Base-by-base conservation (phyloP, 2,888 invertebrate species). In the Lymantria dispar region DNA sequence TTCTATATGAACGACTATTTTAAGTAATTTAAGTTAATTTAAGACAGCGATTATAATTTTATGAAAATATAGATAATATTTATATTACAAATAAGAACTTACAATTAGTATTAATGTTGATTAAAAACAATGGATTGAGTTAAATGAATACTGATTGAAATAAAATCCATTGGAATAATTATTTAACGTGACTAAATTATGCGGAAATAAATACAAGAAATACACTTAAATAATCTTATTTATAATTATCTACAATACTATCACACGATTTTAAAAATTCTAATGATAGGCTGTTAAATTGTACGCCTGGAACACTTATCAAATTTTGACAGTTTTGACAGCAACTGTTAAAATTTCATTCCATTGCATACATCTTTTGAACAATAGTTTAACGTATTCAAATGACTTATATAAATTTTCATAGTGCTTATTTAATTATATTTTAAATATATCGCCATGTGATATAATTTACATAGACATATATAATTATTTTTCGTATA, bases 1-100 rank as follows among this genome's bases (percentile, higher is more conserved):
- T 75, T 84, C 75, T 80, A 80, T 80, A 56, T 70, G 70, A 79
- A 62, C 60, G 66, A 22, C 71, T 76, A 80, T 75, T 64, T n/a
- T 73, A 80, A 74, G 70, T 74, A 71, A 66, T 61, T 61, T n/a
- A n/a, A n/a, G n/a, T n/a, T n/a, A n/a, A 70, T 69, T 70, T 64
- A 74, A 77, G 76, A 80, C 69, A 82, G 80, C 72, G 65, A 76
- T 74, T 22, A 22, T 22, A 22, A 22, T 22, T 74, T 75, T 71
- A 87, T 66, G 85, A 87, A 87, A 87, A 87, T 88, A 89, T 85
- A 84, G 71, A 68, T 74, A 71, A 72, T 83, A 78, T 79, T 77
- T 71, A 78, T 72, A 64, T 63, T 74, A 74, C 63, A 22, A 75
- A 62, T 83, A 38, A 63, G 49, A 84, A 87, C 85, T 76, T 87